Conservation (phyloP, 2,113 vertebrate genomes). For the Blennius ocellaris region DNA sequence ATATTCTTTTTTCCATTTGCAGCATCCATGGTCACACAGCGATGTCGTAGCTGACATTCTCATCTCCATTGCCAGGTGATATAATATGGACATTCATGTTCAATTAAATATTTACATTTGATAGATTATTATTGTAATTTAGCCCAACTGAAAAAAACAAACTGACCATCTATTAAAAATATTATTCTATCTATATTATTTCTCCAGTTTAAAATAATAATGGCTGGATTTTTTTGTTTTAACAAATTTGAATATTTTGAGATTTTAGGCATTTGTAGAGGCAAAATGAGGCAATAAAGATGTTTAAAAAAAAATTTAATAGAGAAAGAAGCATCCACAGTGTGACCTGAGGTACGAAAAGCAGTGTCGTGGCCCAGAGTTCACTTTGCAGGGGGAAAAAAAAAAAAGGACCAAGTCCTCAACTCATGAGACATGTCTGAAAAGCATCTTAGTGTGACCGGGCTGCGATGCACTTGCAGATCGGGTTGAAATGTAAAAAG, state of each 20-base stretch:
- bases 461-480: slow-evolving; percentile 23
- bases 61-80: too few species aligned
- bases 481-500: slow-evolving; percentile 45
- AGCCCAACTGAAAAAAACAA: too few species aligned
- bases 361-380: not conserved
- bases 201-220: too few species aligned
- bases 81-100: too few species aligned
- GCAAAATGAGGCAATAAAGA: not conserved
- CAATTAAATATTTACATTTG: too few species aligned
- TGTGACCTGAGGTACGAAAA: not conserved
- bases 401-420: not conserved
- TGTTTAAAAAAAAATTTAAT: too few species aligned
- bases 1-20: too few species aligned
- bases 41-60: too few species aligned
- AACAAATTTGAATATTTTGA: not conserved
- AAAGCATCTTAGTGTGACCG: slow-evolving; percentile 29
- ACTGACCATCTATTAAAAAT: too few species aligned
- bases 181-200: too few species aligned
- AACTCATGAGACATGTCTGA: slow-evolving; percentile 27
- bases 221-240: not conserved
- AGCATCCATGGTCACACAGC: too few species aligned
- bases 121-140: too few species aligned
- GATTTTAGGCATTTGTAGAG: not conserved
- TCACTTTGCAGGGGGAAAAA: not conserved
- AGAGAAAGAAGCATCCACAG: not conserved